phyloP scores from a whole-genome alignment of 2,113 vertebrate genomes.

The Tricholaema leucomelas region DNA sequence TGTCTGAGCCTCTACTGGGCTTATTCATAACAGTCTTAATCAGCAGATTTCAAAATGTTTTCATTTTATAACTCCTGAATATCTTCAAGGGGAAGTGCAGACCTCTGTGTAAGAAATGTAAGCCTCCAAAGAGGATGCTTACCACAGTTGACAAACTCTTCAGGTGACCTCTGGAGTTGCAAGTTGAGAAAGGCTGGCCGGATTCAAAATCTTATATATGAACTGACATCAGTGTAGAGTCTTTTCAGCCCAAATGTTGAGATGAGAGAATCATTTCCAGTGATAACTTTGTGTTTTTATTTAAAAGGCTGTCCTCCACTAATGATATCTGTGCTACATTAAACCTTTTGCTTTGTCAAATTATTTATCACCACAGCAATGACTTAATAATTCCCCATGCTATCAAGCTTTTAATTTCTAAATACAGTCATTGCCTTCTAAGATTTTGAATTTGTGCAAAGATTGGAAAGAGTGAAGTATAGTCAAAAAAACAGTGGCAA shows the following conservation, averaged over 20 bases:
- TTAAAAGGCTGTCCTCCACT: background rate
- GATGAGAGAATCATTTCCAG: background rate
- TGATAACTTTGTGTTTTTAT: background rate
- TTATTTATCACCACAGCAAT: background rate
- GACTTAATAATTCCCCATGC: background rate
- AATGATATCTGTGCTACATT: background rate
- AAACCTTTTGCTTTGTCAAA: background rate
- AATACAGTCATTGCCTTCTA: background rate
- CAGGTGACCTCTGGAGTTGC: background rate
- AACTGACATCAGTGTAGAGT: background rate
- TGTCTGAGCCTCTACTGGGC: background rate
- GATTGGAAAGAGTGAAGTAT: background rate
- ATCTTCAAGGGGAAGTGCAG: background rate
- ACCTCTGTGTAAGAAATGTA: background rate
- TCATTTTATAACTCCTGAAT: background rate
- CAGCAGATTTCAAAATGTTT: background rate
- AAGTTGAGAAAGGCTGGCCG: background rate
- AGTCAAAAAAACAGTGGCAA: background rate
- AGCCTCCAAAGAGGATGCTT: background rate
- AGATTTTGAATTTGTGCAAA: background rate
- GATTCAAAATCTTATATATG: background rate
- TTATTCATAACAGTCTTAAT: background rate
- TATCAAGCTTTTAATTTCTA: background rate
- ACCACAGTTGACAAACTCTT: background rate
- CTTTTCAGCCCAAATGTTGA: background rate